A percentile compares a stretch with the other conserved stretches of the same genome.
These are phyloP conservation scores for Tetragnatha montana DNA, from an alignment of 2,888 invertebrate species.

Conservation along the genomic window DNA sequence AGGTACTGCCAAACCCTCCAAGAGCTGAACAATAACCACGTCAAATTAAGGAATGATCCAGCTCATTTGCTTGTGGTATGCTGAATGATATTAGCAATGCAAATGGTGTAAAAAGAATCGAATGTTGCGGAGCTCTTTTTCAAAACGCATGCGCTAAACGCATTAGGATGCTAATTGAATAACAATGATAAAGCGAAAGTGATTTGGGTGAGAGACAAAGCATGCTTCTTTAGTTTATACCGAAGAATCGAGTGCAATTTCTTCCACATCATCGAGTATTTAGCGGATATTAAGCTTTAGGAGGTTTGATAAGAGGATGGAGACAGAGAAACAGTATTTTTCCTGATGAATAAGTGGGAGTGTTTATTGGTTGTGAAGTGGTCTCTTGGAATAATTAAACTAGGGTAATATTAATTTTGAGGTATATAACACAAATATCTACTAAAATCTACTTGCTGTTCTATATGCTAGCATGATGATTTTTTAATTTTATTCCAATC, in stretches of 20 bases:
- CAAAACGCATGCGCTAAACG: not conserved
- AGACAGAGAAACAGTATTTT: too few species aligned
- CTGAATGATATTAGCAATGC: not conserved
- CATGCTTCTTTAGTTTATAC: not conserved
- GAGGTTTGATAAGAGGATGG: too few species aligned
- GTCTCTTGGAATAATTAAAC: too few species aligned
- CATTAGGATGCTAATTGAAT: not conserved
- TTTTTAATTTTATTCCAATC: too few species aligned
- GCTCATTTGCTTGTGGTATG: not conserved
- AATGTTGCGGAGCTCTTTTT: not conserved
- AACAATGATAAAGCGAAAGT: not conserved
- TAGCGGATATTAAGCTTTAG: not conserved
- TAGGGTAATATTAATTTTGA: too few species aligned
- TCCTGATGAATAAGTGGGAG: too few species aligned
- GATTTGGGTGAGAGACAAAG: not conserved
- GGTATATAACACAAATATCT: too few species aligned
- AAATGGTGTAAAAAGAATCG: not conserved
- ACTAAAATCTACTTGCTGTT: too few species aligned
- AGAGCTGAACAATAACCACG: not conserved
- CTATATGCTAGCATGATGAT: too few species aligned
- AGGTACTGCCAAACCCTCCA: not conserved
- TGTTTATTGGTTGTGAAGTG: too few species aligned
- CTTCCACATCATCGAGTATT: not conserved
- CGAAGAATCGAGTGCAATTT: not conserved
- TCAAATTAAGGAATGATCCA: not conserved